Percentiles rank a stretch among this genome's conserved stretches.
phyloP scores from a whole-genome alignment of 1,140 invertebrate genomes.

The Drosophila malerkotliana region DNA sequence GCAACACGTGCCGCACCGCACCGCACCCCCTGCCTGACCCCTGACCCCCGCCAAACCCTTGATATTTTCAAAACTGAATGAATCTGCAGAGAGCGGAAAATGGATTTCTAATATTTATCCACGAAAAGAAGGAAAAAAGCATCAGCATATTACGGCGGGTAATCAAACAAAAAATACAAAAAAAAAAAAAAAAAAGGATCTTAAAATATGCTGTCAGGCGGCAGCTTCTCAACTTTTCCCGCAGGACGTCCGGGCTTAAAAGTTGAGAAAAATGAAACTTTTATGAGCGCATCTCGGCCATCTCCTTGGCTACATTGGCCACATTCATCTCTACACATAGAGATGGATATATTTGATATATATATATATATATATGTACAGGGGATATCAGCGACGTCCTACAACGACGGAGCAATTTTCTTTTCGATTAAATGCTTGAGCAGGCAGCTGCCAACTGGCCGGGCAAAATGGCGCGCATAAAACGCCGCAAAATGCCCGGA shows the following conservation, averaged over 20 bases:
- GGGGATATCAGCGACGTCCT: not conserved
- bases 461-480: constrained; percentile 68
- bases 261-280: constrained; percentile 84
- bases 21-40: not conserved
- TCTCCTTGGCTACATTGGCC: constrained; percentile 2
- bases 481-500: constrained; percentile 36
- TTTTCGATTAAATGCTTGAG: constrained; percentile 83
- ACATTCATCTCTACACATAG: not conserved
- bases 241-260: constrained; percentile 83
- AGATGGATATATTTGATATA: not conserved
- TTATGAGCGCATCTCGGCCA: constrained; percentile 63
- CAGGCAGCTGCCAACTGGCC: constrained; percentile 33
- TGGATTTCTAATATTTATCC: constrained; percentile 81
- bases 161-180: constrained; percentile 19
- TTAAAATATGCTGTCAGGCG: constrained; percentile 71
- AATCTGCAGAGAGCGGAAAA: constrained; percentile 83
- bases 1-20: constrained; percentile 64
- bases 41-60: not conserved
- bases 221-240: constrained; percentile 62
- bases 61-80: constrained; percentile 80
- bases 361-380: constrained; percentile 7
- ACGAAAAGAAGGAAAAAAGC: constrained; percentile 22
- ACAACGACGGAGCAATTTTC: constrained; percentile 52
- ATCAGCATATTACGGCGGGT: constrained; percentile 23
- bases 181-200: constrained; percentile 21